Percentiles rank a stretch among this genome's conserved stretches.
Evolutionary conservation across 2,888 invertebrate species (phyloP).

Genomic region (Callyntrura sp.): DNA sequence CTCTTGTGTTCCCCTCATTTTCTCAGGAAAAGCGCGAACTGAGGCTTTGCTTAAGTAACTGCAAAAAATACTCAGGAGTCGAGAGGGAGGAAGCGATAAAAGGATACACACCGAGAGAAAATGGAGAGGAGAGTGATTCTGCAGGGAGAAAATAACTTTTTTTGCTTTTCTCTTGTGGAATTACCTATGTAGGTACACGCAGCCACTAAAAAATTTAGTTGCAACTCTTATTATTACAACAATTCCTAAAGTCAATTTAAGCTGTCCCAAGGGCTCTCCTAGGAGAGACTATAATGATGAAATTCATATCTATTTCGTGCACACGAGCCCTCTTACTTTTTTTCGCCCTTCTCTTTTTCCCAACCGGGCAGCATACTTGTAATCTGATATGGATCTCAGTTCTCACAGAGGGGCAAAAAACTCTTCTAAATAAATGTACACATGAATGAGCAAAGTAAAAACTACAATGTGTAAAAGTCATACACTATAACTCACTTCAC

Average conservation of each 20-base stretch:
- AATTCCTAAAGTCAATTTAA: constrained; percentile 73
- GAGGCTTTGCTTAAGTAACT: constrained; percentile 34
- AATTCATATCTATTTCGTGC: constrained; percentile 62
- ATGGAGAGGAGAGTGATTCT: neutral
- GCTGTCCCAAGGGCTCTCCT: constrained; percentile 64
- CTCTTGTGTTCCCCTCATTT: constrained; percentile 33
- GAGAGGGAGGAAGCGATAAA: neutral
- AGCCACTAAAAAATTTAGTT: too few relatives aligned
- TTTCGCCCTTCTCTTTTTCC: constrained; percentile 15
- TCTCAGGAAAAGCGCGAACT: constrained; percentile 40
- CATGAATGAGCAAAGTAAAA: constrained; percentile 65
- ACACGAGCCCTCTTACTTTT: neutral
- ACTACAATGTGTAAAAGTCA: constrained; percentile 52
- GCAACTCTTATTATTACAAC: constrained; percentile 61
- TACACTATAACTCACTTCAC: constrained; percentile 26
- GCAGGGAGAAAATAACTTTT: neutral
- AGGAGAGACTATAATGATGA: constrained; percentile 51
- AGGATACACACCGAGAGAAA: too few relatives aligned
- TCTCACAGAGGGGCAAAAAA: too few relatives aligned
- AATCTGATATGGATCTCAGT: too few relatives aligned
- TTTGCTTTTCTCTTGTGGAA: constrained; percentile 46
- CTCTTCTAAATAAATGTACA: constrained; percentile 4
- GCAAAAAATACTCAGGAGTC: constrained; percentile 11
- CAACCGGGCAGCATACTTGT: too few relatives aligned
- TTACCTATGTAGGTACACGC: constrained; percentile 44